These are phyloP conservation scores for Torymus auratus DNA, from an alignment of 2,888 invertebrate genomes.

Conservation along the genomic window DNA sequence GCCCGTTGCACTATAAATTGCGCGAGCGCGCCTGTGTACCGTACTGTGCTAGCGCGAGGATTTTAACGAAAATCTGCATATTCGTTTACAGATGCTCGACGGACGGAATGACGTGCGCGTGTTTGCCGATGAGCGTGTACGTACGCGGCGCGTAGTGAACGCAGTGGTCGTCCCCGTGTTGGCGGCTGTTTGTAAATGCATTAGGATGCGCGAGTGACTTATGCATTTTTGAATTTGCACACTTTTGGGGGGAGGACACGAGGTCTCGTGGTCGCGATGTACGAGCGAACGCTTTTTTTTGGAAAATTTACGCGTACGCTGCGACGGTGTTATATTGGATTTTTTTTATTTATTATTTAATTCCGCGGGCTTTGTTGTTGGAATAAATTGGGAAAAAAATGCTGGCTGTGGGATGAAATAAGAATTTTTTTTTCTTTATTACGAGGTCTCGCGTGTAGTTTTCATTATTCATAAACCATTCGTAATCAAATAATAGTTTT, in stretches of 20 bases:
- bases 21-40: constrained; percentile 8
- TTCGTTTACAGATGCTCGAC: constrained; percentile 59
- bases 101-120: constrained; percentile 52
- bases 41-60: constrained; percentile 40
- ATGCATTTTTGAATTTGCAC: constrained; percentile 56
- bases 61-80: constrained; percentile 59
- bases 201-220: constrained; percentile 56
- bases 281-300: too few species aligned
- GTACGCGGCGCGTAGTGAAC: not conserved
- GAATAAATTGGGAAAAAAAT: not conserved
- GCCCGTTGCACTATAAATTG: constrained; percentile 54
- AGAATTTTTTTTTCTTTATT: not conserved
- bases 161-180: constrained; percentile 10
- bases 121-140: constrained; percentile 52
- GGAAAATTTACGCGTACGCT: too few species aligned
- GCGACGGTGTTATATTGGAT: not conserved
- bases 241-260: not conserved
- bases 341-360: constrained; percentile 42
- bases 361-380: constrained; percentile 5
- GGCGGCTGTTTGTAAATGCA: constrained; percentile 58
- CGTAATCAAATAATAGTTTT: too few species aligned
- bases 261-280: too few species aligned
- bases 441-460: not conserved
- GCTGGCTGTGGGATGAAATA: too few species aligned
- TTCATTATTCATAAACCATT: not conserved